A percentile compares a stretch with the other conserved stretches of the same genome.
Conservation (phyloP, 2,888 invertebrate genomes). For the Limnephilus marmoratus region DNA sequence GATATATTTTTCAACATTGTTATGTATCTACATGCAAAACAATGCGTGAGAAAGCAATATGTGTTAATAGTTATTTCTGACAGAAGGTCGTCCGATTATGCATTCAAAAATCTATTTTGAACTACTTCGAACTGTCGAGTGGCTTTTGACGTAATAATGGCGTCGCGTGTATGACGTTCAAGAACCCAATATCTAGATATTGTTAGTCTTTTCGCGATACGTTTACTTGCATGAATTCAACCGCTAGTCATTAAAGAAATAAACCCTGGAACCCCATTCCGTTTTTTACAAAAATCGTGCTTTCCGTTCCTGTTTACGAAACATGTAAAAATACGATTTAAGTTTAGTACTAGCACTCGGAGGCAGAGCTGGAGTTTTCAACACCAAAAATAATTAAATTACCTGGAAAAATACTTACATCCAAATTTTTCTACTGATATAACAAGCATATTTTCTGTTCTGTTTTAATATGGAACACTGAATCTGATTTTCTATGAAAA, state of each 20-base stretch:
- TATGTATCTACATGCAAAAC: not conserved
- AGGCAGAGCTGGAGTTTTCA: no score
- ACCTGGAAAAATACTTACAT: no score
- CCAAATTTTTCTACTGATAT: no score
- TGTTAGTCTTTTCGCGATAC: not conserved
- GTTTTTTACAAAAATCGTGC: no score
- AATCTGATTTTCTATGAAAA: no score
- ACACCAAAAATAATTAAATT: no score
- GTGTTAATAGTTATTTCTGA: not conserved
- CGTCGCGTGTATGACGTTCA: not conserved
- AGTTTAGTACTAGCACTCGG: no score
- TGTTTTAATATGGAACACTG: no score
- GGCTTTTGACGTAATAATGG: not conserved
- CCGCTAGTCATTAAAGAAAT: not conserved
- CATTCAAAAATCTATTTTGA: not conserved
- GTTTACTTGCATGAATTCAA: not conserved
- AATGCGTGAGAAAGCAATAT: not conserved
- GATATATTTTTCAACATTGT: not conserved
- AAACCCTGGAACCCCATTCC: no score
- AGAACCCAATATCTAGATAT: not conserved
- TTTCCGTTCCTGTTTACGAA: no score
- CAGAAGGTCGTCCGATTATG: not conserved
- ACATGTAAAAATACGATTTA: no score
- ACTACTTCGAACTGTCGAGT: not conserved
- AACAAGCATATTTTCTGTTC: no score